Conservation (phyloP, 2,797 vertebrate species). For the Podarcis lilfordi region DNA sequence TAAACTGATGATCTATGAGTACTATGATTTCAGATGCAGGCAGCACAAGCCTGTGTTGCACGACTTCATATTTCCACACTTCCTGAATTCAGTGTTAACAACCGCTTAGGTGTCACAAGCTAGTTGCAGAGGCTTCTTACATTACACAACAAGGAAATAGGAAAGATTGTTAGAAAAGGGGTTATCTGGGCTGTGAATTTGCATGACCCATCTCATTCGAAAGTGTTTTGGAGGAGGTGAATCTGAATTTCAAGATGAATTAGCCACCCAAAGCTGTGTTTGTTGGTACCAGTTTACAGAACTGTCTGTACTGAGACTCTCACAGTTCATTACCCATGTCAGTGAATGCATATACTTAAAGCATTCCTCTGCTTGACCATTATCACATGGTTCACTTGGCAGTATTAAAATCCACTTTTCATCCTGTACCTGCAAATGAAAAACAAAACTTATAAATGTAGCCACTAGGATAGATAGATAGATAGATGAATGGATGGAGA, state of each 20-base stretch:
- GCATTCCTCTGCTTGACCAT: neutral
- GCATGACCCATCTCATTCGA: neutral
- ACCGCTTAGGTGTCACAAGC: conserved; percentile 46
- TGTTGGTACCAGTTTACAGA: neutral
- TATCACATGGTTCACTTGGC: neutral
- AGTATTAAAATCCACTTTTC: neutral
- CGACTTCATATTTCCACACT: conserved; percentile 5
- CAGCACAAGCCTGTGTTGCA: neutral
- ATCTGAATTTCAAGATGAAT: neutral
- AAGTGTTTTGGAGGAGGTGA: neutral
- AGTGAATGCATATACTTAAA: neutral
- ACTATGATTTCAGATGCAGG: neutral
- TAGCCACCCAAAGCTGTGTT: neutral
- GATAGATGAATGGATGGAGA: too few relatives aligned
- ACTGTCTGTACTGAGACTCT: neutral
- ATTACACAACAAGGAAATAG: conserved; percentile 22
- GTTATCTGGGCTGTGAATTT: neutral
- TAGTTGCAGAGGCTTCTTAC: conserved; percentile 42
- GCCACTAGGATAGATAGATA: too few relatives aligned
- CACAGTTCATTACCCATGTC: neutral
- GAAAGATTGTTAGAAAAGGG: neutral
- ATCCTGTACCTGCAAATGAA: neutral
- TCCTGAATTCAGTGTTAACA: conserved; percentile 25
- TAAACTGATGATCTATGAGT: neutral
- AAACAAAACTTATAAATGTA: neutral